Evolutionary conservation across 2,797 vertebrate species (phyloP).

Genomic region (Tokudaia tokunoshimensis): DNA sequence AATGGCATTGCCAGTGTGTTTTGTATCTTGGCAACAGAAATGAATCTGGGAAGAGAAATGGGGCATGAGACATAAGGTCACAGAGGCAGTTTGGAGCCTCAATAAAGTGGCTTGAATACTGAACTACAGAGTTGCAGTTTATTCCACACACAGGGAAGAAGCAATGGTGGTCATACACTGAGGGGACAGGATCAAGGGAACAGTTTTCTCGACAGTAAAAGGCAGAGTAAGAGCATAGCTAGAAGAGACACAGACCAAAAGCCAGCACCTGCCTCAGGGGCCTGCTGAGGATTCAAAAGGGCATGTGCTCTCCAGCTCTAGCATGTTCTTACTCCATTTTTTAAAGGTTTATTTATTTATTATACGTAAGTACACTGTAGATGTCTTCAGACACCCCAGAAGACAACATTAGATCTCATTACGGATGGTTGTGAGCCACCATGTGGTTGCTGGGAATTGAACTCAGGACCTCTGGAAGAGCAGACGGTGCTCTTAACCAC

Average conservation of each 20-base stretch:
- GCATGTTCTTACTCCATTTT: not conserved
- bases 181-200: not conserved
- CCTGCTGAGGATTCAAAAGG: too few species aligned
- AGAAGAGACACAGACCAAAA: not conserved
- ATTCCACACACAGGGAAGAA: not conserved
- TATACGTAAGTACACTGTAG: too few species aligned
- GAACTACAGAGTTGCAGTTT: not conserved
- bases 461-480: too few species aligned
- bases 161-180: not conserved
- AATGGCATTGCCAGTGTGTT: not conserved
- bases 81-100: not conserved
- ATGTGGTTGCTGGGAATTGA: too few species aligned
- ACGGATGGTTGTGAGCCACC: too few species aligned
- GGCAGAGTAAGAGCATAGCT: not conserved
- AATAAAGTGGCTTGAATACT: not conserved
- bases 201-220: not conserved
- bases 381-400: too few species aligned
- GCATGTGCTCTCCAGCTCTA: fast-evolving
- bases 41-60: not conserved
- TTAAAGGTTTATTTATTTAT: too few species aligned
- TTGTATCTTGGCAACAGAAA: not conserved
- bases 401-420: too few species aligned
- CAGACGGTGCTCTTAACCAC: too few species aligned
- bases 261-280: not conserved
- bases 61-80: not conserved